phyloP scores from a whole-genome alignment of 2,797 vertebrate genomes.

The Platyrinchus mystaceus region DNA sequence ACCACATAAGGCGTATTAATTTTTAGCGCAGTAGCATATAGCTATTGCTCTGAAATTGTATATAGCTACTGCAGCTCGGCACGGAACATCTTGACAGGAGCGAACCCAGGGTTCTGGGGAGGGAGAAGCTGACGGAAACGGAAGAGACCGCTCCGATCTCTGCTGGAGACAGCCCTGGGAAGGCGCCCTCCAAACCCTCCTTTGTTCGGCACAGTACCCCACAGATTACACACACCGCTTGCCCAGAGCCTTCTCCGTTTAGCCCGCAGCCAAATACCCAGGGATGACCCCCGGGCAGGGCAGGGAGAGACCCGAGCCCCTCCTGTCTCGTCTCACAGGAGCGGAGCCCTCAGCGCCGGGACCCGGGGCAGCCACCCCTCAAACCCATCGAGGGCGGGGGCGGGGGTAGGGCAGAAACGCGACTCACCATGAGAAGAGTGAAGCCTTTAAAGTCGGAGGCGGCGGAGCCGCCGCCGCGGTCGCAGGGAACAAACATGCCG shows the following conservation, averaged over 20 bases:
- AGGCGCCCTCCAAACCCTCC: neutral
- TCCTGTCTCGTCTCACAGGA: neutral
- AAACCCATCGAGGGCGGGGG: neutral
- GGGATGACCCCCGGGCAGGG: no score
- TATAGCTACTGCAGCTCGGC: neutral
- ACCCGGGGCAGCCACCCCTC: neutral
- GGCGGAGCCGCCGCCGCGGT: neutral
- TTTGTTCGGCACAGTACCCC: neutral
- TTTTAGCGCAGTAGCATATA: rapidly evolving
- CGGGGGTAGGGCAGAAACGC: neutral
- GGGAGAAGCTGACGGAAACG: neutral
- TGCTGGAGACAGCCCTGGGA: no score
- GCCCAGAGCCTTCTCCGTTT: neutral
- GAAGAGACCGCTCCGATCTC: neutral
- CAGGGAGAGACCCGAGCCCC: neutral
- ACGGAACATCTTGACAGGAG: no score
- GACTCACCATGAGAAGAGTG: conserved; percentile 72
- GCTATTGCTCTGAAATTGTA: neutral
- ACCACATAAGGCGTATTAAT: rapidly evolving
- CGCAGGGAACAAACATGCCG: conserved; percentile 72
- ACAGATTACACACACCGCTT: no score
- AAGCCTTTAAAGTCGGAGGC: conserved; percentile 57
- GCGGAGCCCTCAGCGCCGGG: neutral
- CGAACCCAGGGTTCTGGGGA: neutral
- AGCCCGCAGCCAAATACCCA: rapidly evolving